These are phyloP conservation scores for Ostrea denselamellosa DNA, from an alignment of 1,140 invertebrate species.

Conservation along the genomic window DNA sequence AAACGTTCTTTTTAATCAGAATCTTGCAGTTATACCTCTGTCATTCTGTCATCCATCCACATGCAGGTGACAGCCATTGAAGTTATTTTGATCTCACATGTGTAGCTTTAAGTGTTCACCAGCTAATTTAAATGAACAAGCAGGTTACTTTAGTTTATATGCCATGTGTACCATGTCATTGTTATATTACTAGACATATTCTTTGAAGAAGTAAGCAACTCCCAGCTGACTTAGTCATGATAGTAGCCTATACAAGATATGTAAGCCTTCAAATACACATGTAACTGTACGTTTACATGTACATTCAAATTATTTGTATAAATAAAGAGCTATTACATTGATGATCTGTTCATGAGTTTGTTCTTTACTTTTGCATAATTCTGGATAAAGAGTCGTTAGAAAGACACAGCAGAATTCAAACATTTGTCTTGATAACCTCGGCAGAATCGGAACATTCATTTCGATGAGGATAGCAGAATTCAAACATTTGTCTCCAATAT, in stretches of 20 bases:
- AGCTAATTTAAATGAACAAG: background rate
- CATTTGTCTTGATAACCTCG: too few relatives aligned
- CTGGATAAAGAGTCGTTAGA: too few relatives aligned
- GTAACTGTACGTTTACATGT: background rate
- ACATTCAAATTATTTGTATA: slow-evolving; percentile 10
- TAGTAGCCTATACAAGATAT: background rate
- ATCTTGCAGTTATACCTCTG: too few relatives aligned
- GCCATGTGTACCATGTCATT: background rate
- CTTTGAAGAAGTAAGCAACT: background rate
- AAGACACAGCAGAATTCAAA: too few relatives aligned
- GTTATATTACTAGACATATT: background rate
- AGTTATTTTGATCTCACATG: background rate
- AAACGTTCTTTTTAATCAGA: too few relatives aligned
- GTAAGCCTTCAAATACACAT: background rate
- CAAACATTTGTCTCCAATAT: too few relatives aligned
- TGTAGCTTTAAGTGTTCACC: background rate
- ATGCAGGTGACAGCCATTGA: background rate
- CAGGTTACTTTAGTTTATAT: background rate
- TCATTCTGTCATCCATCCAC: too few relatives aligned
- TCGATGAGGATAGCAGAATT: too few relatives aligned
- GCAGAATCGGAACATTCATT: too few relatives aligned
- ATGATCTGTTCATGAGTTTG: background rate
- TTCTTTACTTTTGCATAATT: background rate
- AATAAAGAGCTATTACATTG: slow-evolving; percentile 27
- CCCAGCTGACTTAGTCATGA: background rate